These are phyloP conservation scores for Ligdia adustata DNA, from an alignment of 2,888 invertebrate species.

Conservation along the genomic window DNA sequence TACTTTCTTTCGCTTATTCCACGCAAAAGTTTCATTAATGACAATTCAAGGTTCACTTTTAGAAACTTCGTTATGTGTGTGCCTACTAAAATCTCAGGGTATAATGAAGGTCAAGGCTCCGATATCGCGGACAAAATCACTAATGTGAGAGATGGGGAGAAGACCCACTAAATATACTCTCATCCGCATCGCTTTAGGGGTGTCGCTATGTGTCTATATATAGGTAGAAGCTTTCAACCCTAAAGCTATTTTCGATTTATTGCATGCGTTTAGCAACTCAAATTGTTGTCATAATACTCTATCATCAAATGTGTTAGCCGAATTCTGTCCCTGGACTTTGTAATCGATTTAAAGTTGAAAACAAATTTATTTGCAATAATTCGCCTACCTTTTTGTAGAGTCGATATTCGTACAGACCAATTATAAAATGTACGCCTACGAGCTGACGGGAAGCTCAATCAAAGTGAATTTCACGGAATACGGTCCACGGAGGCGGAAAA, in stretches of 20 bases:
- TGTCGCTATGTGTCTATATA: conserved; percentile 43
- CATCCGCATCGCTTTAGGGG: conserved; percentile 40
- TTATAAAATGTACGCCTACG: conserved; percentile 44
- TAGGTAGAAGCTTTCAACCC: conserved; percentile 60
- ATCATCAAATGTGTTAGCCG: too few relatives aligned
- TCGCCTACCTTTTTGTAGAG: conserved; percentile 39
- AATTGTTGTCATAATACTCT: conserved; percentile 36
- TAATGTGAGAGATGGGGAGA: conserved; percentile 29
- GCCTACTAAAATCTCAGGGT: conserved; percentile 27
- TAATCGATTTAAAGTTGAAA: conserved; percentile 9
- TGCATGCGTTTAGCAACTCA: conserved; percentile 40
- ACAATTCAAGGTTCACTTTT: too few relatives aligned
- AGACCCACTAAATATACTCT: conserved; percentile 29
- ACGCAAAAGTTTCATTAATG: too few relatives aligned
- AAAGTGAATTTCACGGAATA: conserved; percentile 44
- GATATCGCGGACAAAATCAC: conserved; percentile 35
- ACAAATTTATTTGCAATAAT: conserved; percentile 39
- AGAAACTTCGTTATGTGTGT: too few relatives aligned
- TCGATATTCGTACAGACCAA: conserved; percentile 44
- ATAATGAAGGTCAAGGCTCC: conserved; percentile 34
- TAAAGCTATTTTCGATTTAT: conserved; percentile 52
- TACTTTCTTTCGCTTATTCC: conserved; percentile 32
- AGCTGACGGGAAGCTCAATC: conserved; percentile 45
- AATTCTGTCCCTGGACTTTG: too few relatives aligned
- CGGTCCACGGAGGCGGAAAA: conserved; percentile 10